Conservation (phyloP, 2,113 vertebrate species). For the Piliocolobus tephrosceles region DNA sequence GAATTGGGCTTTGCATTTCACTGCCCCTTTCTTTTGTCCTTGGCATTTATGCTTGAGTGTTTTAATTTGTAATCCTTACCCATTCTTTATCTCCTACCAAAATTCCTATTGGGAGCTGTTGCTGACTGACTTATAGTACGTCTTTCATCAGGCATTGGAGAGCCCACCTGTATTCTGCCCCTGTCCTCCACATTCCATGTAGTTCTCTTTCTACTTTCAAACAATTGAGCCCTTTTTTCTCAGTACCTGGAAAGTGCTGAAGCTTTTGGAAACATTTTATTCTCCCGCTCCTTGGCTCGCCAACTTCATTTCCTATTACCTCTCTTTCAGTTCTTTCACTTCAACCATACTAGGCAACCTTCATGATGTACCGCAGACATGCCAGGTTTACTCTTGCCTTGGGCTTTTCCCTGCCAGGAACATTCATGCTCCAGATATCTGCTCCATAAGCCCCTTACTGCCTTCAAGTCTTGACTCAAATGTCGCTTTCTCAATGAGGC, state of each 20-base stretch:
- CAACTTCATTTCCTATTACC: not conserved
- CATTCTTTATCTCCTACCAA: not conserved
- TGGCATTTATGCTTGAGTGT: not conserved
- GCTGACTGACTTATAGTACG: fast-evolving
- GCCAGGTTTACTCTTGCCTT: not conserved
- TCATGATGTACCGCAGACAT: too few species aligned
- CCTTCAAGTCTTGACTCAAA: not conserved
- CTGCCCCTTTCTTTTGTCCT: not conserved
- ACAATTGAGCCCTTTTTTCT: not conserved
- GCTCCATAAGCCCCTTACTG: not conserved
- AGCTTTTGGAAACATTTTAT: not conserved
- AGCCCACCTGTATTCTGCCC: not conserved
- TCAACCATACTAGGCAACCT: not conserved
- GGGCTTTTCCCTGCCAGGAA: not conserved
- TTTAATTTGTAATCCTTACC: not conserved
- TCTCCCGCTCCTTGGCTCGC: not conserved
- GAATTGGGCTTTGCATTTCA: not conserved
- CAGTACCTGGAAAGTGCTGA: not conserved
- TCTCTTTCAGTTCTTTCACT: not conserved
- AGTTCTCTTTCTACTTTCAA: not conserved
- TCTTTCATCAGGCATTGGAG: not conserved
- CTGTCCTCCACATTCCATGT: not conserved
- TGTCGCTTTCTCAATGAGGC: not conserved
- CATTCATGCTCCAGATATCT: not conserved
- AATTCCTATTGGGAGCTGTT: not conserved